Evolutionary conservation across 1,140 invertebrate genomes (phyloP).

Genomic region (Drosophila yakuba): DNA sequence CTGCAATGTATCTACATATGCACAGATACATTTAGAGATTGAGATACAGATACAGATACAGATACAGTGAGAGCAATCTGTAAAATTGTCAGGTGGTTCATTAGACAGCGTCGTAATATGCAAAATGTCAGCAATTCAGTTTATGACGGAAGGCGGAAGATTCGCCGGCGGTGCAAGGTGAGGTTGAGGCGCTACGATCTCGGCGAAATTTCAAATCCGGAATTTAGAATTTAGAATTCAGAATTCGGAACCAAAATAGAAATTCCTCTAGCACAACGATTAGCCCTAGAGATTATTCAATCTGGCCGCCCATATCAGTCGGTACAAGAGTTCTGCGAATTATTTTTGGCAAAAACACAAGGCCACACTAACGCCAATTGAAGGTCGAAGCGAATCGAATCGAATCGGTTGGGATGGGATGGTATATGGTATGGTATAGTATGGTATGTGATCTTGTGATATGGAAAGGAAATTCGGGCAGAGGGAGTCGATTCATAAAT

Average conservation of each 20-base stretch:
- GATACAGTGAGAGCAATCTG: constrained; percentile 16
- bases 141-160: constrained; percentile 50
- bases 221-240: no score
- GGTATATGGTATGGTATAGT: no score
- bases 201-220: not conserved
- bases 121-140: constrained; percentile 6
- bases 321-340: constrained; percentile 27
- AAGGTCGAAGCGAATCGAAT: constrained; percentile 26
- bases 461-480: constrained; percentile 12
- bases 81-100: constrained; percentile 49
- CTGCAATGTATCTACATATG: constrained; percentile 7
- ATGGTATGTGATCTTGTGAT: constrained; percentile 28
- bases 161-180: constrained; percentile 1
- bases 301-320: constrained; percentile 3
- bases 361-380: constrained; percentile 17
- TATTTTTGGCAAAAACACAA: constrained; percentile 39
- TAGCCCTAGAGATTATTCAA: constrained; percentile 34
- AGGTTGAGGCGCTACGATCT: constrained; percentile 5
- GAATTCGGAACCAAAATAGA: not conserved
- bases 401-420: not conserved
- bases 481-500: constrained; percentile 33
- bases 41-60: not conserved
- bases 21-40: not conserved
- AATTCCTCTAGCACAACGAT: constrained; percentile 2
- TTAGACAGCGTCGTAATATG: constrained; percentile 31